Evolutionary conservation across 2,113 vertebrate genomes (phyloP).

Genomic region (Orcinus orca): DNA sequence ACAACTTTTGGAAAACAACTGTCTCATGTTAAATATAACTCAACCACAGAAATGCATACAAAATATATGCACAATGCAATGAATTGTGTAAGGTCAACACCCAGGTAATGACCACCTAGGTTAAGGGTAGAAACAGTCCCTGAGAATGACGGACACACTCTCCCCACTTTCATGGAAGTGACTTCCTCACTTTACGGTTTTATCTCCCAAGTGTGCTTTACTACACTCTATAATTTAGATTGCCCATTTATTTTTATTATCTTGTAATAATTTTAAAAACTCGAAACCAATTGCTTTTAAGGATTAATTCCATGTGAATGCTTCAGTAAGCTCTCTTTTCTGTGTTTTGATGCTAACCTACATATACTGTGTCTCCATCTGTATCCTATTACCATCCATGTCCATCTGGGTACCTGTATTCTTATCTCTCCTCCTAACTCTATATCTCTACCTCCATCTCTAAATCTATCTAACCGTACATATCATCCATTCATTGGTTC

Average conservation of each 20-base stretch:
- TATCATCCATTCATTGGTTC: not conserved
- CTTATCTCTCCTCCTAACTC: no score
- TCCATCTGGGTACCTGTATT: rapidly evolving
- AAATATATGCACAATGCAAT: rapidly evolving
- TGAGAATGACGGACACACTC: rapidly evolving
- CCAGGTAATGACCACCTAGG: rapidly evolving
- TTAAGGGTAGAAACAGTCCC: not conserved
- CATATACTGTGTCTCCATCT: rapidly evolving
- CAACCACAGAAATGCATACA: not conserved
- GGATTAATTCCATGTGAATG: not conserved
- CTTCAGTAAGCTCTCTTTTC: not conserved
- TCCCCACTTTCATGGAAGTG: not conserved
- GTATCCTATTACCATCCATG: rapidly evolving
- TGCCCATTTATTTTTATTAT: not conserved
- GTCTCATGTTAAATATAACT: not conserved
- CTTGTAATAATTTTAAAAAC: not conserved
- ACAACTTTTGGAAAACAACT: not conserved
- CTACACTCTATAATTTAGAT: not conserved
- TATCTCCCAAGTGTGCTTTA: not conserved
- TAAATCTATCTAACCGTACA: no score
- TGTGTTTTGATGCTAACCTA: not conserved
- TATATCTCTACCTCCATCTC: not conserved
- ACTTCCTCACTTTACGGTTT: not conserved
- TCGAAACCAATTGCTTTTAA: not conserved
- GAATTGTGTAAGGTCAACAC: no score